phyloP scores from a whole-genome alignment of 2,113 vertebrate species.

The Athene noctua region DNA sequence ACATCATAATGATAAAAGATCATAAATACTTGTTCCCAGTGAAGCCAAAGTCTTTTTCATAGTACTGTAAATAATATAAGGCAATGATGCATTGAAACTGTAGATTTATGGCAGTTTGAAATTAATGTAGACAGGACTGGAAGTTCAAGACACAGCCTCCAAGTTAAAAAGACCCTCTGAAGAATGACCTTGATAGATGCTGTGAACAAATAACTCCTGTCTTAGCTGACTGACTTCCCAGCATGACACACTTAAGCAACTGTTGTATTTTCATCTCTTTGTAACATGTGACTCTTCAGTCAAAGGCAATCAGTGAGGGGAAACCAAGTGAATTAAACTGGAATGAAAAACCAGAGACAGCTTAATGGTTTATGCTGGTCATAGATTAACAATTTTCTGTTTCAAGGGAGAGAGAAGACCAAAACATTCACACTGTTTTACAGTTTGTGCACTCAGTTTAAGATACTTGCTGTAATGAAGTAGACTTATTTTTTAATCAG shows the following conservation, averaged over 20 bases:
- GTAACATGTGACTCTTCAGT: conserved; percentile 62
- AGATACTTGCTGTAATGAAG: not conserved
- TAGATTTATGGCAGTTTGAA: not conserved
- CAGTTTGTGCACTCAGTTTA: conserved; percentile 26
- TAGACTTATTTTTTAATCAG: not conserved
- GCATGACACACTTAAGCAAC: conserved; percentile 24
- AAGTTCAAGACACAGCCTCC: not conserved
- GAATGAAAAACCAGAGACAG: conserved; percentile 63
- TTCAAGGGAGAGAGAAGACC: conserved; percentile 22
- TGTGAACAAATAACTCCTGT: conserved; percentile 44
- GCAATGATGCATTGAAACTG: not conserved
- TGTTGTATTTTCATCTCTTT: conserved; percentile 46
- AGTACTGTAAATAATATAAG: not conserved
- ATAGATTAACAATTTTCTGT: conserved; percentile 60
- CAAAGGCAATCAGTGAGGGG: conserved; percentile 60
- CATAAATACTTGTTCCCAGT: not conserved
- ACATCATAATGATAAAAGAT: not conserved
- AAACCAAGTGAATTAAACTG: conserved; percentile 60
- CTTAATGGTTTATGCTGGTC: conserved; percentile 56
- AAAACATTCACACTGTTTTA: not conserved
- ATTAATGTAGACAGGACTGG: not conserved
- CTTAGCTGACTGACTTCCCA: conserved; percentile 64
- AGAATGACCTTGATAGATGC: not conserved
- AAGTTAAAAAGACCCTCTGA: conserved; percentile 24
- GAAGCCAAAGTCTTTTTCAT: not conserved